Conservation (phyloP, 2,797 vertebrate genomes). For the Aldrovandia affinis region DNA sequence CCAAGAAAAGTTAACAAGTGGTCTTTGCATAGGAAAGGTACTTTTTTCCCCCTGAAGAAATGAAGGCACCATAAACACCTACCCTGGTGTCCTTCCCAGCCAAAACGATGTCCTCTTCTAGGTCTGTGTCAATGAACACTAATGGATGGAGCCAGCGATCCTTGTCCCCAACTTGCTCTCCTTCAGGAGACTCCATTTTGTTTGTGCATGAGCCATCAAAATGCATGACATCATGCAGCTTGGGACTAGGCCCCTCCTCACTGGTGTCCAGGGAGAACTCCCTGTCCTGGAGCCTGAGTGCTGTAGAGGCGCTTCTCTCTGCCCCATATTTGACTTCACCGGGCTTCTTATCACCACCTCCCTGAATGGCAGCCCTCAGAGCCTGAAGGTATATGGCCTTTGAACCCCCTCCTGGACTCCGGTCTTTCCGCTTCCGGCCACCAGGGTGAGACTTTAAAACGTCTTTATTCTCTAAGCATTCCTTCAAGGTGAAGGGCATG, state of each 20-base stretch:
- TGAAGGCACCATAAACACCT: slow-evolving; percentile 39
- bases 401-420: slow-evolving; percentile 64
- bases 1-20: background rate
- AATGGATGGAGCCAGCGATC: slow-evolving; percentile 4
- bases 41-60: no score
- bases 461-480: background rate
- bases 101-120: slow-evolving; percentile 6
- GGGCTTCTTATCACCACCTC: slow-evolving; percentile 24
- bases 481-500: slow-evolving; percentile 3
- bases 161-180: background rate
- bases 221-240: background rate
- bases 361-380: slow-evolving; percentile 58
- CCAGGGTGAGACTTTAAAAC: slow-evolving; percentile 38
- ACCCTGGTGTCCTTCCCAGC: slow-evolving; percentile 47
- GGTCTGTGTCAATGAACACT: slow-evolving; percentile 38
- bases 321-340: background rate
- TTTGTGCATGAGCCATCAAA: slow-evolving; percentile 12
- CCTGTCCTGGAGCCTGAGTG: background rate
- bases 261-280: slow-evolving; percentile 4
- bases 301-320: background rate
- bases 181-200: slow-evolving; percentile 15
- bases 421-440: slow-evolving; percentile 54
- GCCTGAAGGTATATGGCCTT: slow-evolving; percentile 67
- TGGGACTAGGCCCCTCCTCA: slow-evolving; percentile 23
- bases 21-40: background rate